Percentiles rank a stretch among this genome's conserved stretches.
Conservation (phyloP, 2,888 invertebrate genomes). For the Metalampra italica region DNA sequence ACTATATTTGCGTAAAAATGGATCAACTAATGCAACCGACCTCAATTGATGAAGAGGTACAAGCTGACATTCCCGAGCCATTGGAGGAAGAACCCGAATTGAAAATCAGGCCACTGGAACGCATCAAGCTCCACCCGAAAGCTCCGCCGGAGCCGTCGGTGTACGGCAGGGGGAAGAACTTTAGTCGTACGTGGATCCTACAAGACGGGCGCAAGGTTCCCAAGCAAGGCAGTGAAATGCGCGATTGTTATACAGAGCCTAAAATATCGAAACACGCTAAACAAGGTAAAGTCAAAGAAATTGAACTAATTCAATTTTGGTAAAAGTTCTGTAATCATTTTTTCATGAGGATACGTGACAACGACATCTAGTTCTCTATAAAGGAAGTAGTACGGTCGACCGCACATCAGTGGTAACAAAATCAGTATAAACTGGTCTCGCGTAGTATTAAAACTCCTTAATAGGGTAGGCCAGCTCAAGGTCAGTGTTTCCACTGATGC, state of each 20-base stretch:
- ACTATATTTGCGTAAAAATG: not conserved
- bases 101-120: slow-evolving; percentile 58
- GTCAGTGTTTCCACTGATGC: too few species aligned
- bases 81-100: slow-evolving; percentile 36
- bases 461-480: too few species aligned
- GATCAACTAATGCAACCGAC: not conserved
- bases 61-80: slow-evolving; percentile 57
- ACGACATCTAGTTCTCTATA: too few species aligned
- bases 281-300: slow-evolving; percentile 36
- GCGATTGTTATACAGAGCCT: slow-evolving; percentile 42
- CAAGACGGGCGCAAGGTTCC: slow-evolving; percentile 60
- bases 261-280: slow-evolving; percentile 34
- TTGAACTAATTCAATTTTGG: too few species aligned
- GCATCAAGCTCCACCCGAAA: slow-evolving; percentile 58
- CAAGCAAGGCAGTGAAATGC: slow-evolving; percentile 62
- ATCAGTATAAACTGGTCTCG: too few species aligned
- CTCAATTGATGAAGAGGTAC: slow-evolving; percentile 43
- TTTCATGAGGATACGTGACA: too few species aligned
- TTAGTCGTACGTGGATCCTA: slow-evolving; percentile 64
- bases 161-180: slow-evolving; percentile 59
- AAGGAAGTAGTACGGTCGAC: too few species aligned
- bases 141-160: slow-evolving; percentile 59
- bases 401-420: too few species aligned
- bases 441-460: too few species aligned
- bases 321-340: too few species aligned